Base-by-base conservation (phyloP, 2,113 vertebrate genomes). In the Trematocara variabile region DNA sequence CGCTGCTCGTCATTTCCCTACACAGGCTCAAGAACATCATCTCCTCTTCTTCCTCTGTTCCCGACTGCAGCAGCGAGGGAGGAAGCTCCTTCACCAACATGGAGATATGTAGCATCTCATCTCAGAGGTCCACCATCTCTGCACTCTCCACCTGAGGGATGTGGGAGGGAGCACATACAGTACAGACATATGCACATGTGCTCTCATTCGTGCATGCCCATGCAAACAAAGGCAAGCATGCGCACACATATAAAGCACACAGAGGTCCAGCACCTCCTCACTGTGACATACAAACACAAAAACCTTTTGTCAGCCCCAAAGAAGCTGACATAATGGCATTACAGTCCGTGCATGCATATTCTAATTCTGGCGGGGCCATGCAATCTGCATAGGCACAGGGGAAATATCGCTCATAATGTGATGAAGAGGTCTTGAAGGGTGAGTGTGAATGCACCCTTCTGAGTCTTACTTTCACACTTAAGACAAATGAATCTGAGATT, bases 21-120 rank as follows among this genome's bases (percentile, higher is more conserved):
- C 97, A 99, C 95, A 96, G 98, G 96, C 97, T 99, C 88, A 99
- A 98, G 94, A 99, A 99, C 85, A 97, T 99, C 56, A 98, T 99
- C 94, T 97, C 97, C 54, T 99, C 98, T 78, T 98, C 97, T 30
- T 97, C 98, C 6, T 97, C 98, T 2, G 97, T 97, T 84, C 98
- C 98, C 0, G 98, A 99, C 93, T 97, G 97, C 90, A 90, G 93
- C 93, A 98, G 98, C 16, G 98, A 98, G 53, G 97, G 96, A 22
- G 98, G 97, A n/a, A 98, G 98, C 93, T 98, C 98, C 4, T 99
- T 98, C 95, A 99, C 98, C 93, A 99, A 99, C 92, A 97, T 99
- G 96, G 98, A 99, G 96, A 98, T 99, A 94, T 98, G 98, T 54
- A 99, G 98, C 78, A 96, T 99, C 93, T 98, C 98, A 39, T 99